phyloP scores from a whole-genome alignment of 2,113 vertebrate genomes.

The Podarcis raffonei region DNA sequence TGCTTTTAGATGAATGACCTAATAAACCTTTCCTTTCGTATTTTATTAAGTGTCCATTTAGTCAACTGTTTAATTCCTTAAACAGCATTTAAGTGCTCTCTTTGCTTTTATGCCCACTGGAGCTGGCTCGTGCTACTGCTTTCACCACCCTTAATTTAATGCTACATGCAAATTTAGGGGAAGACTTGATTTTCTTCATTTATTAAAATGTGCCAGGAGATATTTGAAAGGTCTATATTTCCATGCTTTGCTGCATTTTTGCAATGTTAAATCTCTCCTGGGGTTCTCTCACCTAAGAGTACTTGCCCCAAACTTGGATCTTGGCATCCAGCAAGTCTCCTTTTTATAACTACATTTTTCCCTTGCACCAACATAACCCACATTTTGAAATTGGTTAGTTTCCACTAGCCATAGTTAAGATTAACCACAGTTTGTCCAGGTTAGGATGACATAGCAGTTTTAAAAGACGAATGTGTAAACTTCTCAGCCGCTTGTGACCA shows the following conservation, averaged over 20 bases:
- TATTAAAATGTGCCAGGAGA: neutral
- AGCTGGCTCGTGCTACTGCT: neutral
- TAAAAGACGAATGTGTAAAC: neutral
- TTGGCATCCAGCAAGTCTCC: too few relatives aligned
- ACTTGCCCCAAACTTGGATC: too few relatives aligned
- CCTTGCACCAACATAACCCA: neutral
- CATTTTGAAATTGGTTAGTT: neutral
- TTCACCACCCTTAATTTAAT: neutral
- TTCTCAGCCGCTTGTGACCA: too few relatives aligned
- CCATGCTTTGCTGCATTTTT: too few relatives aligned
- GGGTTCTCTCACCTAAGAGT: too few relatives aligned
- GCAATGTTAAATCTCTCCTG: too few relatives aligned
- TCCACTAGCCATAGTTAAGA: neutral
- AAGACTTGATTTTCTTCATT: neutral
- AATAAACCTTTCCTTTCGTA: constrained; percentile 4
- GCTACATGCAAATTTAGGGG: neutral
- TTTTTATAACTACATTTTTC: too few relatives aligned
- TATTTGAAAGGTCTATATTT: too few relatives aligned
- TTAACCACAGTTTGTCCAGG: neutral
- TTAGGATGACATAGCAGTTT: neutral
- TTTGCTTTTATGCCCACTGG: neutral
- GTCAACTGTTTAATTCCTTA: neutral
- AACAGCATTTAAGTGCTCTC: neutral
- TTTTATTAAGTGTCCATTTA: constrained; percentile 4
- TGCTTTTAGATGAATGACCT: neutral